Evolutionary conservation across 2,888 invertebrate species (phyloP), one percentile per base, ranked within the genome.

Genomic region (Caenorhabditis sinica): DNA sequence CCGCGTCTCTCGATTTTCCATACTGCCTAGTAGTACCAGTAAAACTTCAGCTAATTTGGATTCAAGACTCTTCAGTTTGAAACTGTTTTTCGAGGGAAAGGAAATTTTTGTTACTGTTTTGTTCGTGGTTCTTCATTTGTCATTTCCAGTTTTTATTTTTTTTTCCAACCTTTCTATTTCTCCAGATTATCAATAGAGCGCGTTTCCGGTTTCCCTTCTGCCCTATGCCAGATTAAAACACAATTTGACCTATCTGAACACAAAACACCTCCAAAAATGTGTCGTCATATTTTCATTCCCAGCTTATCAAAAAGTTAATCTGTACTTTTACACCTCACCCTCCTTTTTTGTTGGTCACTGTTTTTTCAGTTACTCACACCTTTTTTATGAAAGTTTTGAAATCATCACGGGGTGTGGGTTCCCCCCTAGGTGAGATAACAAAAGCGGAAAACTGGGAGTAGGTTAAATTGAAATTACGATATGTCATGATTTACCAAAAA

Each of bases 361-460:
- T 51, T 51, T 56, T 28, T 56, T 56, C 28, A 56, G 28, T 56
- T 56, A 56, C 56, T 56, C 56, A 56, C 28, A 53, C 53, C 11
- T 23, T 56, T 13, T 25, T 56, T 56, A 5, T 13, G 6, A 28
- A 49, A n/a, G 58, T 60, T 30, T 60, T 30, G 33, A 28, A 33
- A 60, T 20, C n/a, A 49, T 20, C n/a, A 49, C 6, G 5, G 20
- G 49, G 49, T 20, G 49, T 49, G 49, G 20, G 49, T 20, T 11
- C 40, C 40, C 13, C 13, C 11, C n/a, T n/a, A 40, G 13, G 13
- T 2, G 13, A 20, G 49, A 49, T 49, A 49, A 49, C 20, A 15
- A 49, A 49, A 49, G 45, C 49, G 49, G 49, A 49, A 49, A 49
- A 20, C 20, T 20, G 49, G 49, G 49, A 20, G 49, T 49, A 11